These are phyloP conservation scores for Halcyon malimbica DNA, from an alignment of 2,113 vertebrate genomes.

Conservation along the genomic window DNA sequence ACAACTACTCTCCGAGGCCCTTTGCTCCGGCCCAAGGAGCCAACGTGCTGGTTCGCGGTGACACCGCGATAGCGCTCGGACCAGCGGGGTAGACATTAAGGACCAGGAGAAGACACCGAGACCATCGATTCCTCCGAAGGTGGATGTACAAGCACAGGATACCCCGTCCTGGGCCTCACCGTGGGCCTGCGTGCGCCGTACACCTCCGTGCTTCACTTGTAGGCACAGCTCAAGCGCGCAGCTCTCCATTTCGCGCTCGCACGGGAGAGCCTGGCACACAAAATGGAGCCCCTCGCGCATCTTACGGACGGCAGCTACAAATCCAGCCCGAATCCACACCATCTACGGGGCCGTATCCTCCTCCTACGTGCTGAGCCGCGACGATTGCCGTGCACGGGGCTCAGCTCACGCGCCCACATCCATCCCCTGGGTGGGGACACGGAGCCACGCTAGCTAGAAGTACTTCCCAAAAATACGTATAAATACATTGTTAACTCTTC, in stretches of 20 bases:
- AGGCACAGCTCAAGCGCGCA: background rate
- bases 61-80: fast-evolving
- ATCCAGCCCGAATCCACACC: background rate
- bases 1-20: background rate
- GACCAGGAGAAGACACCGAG: fast-evolving
- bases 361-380: fast-evolving
- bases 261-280: conserved; percentile 19
- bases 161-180: fast-evolving
- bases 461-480: fast-evolving
- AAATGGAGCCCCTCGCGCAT: conserved; percentile 38
- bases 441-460: background rate
- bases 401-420: background rate
- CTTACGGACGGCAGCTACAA: background rate
- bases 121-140: background rate
- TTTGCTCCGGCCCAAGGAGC: fast-evolving
- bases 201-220: fast-evolving
- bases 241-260: conserved; percentile 49
- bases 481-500: background rate
- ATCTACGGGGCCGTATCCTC: fast-evolving
- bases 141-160: background rate
- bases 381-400: fast-evolving
- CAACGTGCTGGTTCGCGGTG: fast-evolving
- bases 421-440: background rate
- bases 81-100: background rate
- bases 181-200: fast-evolving